A percentile compares a stretch with the other conserved stretches of the same genome.
Conservation (phyloP, 2,113 vertebrate species). For the Perca schrenkii region DNA sequence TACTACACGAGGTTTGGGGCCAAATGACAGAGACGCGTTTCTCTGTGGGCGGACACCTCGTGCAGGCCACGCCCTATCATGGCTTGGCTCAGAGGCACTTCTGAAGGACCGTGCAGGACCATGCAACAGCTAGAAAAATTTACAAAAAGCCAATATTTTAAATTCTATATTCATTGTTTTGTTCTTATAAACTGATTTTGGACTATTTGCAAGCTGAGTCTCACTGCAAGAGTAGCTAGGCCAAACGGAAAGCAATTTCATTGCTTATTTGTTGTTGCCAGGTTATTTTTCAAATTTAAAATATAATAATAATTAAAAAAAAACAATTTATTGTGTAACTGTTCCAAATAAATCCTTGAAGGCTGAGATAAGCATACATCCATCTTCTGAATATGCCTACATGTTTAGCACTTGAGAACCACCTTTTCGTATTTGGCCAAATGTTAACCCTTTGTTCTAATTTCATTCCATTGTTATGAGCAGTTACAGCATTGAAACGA, state of each 20-base stretch:
- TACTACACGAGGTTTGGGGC: conserved; percentile 45
- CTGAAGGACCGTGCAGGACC: background rate
- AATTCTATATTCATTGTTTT: background rate
- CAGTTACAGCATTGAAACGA: background rate
- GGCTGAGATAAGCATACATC: background rate
- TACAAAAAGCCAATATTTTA: background rate
- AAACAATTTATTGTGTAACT: background rate
- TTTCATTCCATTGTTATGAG: background rate
- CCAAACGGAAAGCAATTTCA: background rate
- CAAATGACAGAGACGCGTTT: conserved; percentile 63
- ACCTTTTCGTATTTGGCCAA: background rate
- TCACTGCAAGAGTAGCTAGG: background rate
- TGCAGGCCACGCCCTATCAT: conserved; percentile 57
- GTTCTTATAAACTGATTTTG: background rate
- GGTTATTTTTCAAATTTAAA: background rate
- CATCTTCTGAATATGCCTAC: background rate
- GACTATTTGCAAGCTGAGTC: background rate
- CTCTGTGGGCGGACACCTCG: conserved; percentile 70
- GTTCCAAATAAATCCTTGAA: background rate
- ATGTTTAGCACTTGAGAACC: background rate
- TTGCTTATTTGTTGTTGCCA: background rate
- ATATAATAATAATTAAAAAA: background rate
- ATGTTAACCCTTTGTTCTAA: background rate
- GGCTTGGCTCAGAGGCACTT: background rate
- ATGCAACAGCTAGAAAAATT: background rate